A percentile compares a stretch with the other conserved stretches of the same genome.
Conservation (phyloP, 2,113 vertebrate genomes). For the Columba livia region DNA sequence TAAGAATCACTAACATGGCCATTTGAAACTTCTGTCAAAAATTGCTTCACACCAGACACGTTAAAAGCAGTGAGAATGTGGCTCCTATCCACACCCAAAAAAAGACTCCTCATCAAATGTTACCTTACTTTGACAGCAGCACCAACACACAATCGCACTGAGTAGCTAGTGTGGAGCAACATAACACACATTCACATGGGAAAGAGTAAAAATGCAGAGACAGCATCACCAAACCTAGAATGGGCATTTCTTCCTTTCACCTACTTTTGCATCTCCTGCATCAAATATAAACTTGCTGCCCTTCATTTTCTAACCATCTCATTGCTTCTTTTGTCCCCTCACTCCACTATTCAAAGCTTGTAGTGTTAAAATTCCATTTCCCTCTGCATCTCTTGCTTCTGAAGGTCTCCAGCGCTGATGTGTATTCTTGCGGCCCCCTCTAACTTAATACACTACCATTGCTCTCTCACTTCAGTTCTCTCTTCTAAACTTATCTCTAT, state of each 20-base stretch:
- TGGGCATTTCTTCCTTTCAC: background rate
- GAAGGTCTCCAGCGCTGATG: accelerated
- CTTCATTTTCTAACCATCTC: background rate
- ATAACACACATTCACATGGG: background rate
- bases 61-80: background rate
- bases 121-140: background rate
- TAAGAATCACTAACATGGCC: background rate
- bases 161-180: background rate
- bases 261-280: background rate
- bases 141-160: background rate
- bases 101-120: background rate
- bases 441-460: background rate
- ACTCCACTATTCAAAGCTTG: background rate
- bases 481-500: background rate
- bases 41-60: background rate
- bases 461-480: background rate
- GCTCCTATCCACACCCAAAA: background rate
- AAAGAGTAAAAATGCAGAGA: background rate
- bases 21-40: background rate
- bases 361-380: background rate
- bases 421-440: background rate
- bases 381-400: background rate
- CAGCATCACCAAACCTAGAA: background rate
- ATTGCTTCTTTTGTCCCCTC: background rate
- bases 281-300: background rate